Evolutionary conservation across 2,797 vertebrate species (phyloP).

Genomic region (Acanthurus lineatus): DNA sequence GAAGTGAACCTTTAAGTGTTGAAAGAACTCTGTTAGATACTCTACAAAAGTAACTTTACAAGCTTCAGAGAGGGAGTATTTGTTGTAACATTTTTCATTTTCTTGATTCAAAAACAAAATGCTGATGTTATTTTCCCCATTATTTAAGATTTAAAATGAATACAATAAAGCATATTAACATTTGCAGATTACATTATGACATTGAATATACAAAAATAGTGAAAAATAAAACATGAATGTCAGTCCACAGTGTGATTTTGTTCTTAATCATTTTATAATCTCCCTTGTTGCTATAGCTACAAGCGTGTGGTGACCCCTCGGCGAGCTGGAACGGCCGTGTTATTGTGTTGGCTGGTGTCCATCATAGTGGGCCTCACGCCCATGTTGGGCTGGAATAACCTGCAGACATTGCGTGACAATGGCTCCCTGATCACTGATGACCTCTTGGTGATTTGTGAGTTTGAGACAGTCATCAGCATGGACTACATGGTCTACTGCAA

Average conservation of each 20-base stretch:
- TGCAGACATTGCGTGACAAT: slow-evolving; percentile 82
- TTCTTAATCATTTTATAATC: slow-evolving; percentile 17
- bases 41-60: neutral
- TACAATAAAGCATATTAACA: neutral
- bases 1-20: too few species aligned
- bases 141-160: neutral
- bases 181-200: neutral
- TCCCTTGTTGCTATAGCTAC: slow-evolving; percentile 85
- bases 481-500: slow-evolving; percentile 99
- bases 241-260: neutral
- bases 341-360: slow-evolving; percentile 94
- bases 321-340: slow-evolving; percentile 90
- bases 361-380: slow-evolving; percentile 94
- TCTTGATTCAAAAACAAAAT: slow-evolving; percentile 3
- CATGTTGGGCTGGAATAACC: slow-evolving; percentile 97
- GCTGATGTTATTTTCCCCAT: neutral
- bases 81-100: neutral
- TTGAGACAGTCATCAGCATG: slow-evolving; percentile 98
- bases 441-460: slow-evolving; percentile 90
- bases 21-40: too few species aligned
- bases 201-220: neutral
- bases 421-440: slow-evolving; percentile 71
- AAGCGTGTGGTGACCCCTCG: slow-evolving; percentile 92
- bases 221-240: neutral
- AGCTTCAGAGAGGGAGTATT: neutral